Evolutionary conservation across 2,113 vertebrate species (phyloP), one percentile per base, ranked within the genome.

Genomic region (Laterallus jamaicensis): DNA sequence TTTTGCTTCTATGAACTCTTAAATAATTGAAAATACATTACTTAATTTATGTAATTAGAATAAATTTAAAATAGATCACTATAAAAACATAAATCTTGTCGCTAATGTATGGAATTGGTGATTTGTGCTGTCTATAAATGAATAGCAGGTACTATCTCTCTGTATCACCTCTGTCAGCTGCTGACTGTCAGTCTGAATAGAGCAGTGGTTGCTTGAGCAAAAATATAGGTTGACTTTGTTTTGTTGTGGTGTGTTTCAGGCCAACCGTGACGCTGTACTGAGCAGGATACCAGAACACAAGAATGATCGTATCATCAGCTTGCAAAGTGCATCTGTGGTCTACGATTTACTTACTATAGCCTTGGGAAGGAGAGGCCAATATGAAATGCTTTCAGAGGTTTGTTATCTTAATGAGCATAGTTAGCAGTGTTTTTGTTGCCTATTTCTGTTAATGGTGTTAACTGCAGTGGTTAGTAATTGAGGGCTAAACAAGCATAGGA

Each of bases 301-400:
- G 97, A 99, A 98, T 0, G 99, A 99, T 86, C 99, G 99, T 1
- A 99, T 99, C 97, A 99, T 99, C 97, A 99, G 99, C 93, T 97
- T 99, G 52, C 99, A 99, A 98, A 99, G 99, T 6, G 99, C 99
- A 2, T 99, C 99, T 10, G 99, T 99, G 82, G 99, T 99, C 56
- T 99, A 99, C 0, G 99, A 99, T 95, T 97, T 99, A 63, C 98
- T 99, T 85, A 99, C 99, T 4, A 99, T 99, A 8, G 99, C 99
- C 50, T 98, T 99, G 84, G 99, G 99, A 66, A 98, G 99, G 95
- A 98, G 99, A 90, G 99, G 99, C 85, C 99, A 99, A 86, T 99
- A 99, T 62, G 99, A 99, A 98, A 99, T 99, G 99, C 98, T 99
- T 24, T 99, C 99, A 17, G 99, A 99, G 99, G 99, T 99, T 96